phyloP scores from a whole-genome alignment of 2,797 vertebrate species.

The Onychomys leucogaster region DNA sequence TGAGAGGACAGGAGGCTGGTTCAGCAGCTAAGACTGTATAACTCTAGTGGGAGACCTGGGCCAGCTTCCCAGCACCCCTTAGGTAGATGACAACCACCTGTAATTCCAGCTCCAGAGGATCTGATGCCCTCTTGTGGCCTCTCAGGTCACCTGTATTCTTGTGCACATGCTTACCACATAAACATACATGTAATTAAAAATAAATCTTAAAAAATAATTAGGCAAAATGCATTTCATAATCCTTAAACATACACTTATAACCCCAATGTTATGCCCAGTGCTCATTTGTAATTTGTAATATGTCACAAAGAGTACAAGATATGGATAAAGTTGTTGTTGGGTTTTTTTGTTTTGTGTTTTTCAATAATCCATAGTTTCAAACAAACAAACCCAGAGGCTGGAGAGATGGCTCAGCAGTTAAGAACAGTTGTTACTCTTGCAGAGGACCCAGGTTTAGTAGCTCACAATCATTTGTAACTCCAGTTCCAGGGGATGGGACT shows the following conservation, averaged over 20 bases:
- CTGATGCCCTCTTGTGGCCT: not conserved
- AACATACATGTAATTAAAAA: not conserved
- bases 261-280: not conserved
- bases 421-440: not conserved
- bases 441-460: not conserved
- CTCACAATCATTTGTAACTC: not conserved
- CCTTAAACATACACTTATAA: slow-evolving; percentile 48
- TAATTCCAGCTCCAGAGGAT: not conserved
- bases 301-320: slow-evolving; percentile 1
- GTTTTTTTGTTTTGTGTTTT: not conserved
- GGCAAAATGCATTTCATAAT: slow-evolving; percentile 5
- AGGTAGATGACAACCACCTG: not conserved
- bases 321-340: not conserved
- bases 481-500: not conserved
- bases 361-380: not conserved
- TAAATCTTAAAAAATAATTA: not conserved
- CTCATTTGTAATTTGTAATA: slow-evolving; percentile 62
- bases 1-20: not conserved
- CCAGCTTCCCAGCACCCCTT: not conserved
- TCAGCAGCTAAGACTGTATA: not conserved
- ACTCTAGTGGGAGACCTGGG: not conserved
- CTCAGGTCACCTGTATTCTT: not conserved
- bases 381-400: not conserved
- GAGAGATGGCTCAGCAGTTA: not conserved
- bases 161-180: not conserved